Evolutionary conservation across 1,140 invertebrate genomes (phyloP).

Genomic region (Drosophila pandora): DNA sequence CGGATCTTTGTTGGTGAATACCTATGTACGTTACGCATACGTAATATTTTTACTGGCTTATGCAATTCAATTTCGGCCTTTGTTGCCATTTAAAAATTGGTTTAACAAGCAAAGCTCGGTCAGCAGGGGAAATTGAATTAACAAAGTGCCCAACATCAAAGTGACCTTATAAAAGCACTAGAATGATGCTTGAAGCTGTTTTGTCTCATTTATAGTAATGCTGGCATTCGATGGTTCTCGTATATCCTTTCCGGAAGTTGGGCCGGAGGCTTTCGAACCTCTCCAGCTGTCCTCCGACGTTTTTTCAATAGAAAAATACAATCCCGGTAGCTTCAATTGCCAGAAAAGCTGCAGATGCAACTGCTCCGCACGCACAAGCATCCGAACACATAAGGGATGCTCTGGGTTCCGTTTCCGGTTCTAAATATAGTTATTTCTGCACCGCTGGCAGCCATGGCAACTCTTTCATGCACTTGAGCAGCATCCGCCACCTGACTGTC

Average conservation of each 20-base stretch:
- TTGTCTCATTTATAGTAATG: slow-evolving; percentile 26
- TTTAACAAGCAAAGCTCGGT: background rate
- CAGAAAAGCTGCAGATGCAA: slow-evolving; percentile 41
- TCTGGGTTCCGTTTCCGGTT: slow-evolving; percentile 60
- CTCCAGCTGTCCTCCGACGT: slow-evolving; percentile 15
- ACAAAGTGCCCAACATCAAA: slow-evolving; percentile 4
- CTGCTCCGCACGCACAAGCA: slow-evolving; percentile 23
- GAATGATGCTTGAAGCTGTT: slow-evolving; percentile 15
- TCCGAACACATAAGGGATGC: slow-evolving; percentile 34
- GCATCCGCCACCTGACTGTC: slow-evolving; percentile 37
- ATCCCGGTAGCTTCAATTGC: slow-evolving; percentile 53
- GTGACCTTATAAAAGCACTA: background rate
- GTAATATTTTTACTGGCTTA: slow-evolving; percentile 32
- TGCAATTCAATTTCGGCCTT: slow-evolving; percentile 24
- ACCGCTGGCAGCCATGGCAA: slow-evolving; percentile 51
- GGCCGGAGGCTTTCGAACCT: slow-evolving; percentile 5
- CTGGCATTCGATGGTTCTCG: slow-evolving; percentile 14
- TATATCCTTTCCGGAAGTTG: slow-evolving; percentile 12
- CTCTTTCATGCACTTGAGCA: slow-evolving; percentile 64
- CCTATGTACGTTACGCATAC: slow-evolving; percentile 11
- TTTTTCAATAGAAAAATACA: slow-evolving; percentile 46
- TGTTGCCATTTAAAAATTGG: background rate
- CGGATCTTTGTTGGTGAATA: background rate
- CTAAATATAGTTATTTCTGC: slow-evolving; percentile 70
- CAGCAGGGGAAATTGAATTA: slow-evolving; percentile 17